phyloP scores from a whole-genome alignment of 2,113 vertebrate species.

The Morphnarchus princeps region DNA sequence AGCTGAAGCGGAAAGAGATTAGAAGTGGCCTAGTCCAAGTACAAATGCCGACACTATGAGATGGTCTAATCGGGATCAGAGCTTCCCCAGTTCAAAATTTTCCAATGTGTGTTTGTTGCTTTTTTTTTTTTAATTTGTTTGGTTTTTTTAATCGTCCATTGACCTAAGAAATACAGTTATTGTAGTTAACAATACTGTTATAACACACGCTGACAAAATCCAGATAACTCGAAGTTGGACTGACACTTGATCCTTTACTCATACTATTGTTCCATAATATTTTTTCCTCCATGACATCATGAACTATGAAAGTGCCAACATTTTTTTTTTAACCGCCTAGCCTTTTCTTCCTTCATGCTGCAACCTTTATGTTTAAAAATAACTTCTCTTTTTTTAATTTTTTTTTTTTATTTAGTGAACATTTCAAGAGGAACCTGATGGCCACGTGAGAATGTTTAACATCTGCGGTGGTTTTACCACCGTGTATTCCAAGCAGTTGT shows the following conservation, averaged over 20 bases:
- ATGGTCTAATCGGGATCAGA: background rate
- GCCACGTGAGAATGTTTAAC: background rate
- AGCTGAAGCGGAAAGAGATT: background rate
- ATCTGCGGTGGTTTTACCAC: background rate
- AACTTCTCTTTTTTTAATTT: background rate
- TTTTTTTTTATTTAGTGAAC: background rate
- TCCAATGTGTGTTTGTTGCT: background rate
- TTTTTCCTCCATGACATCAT: conserved; percentile 68
- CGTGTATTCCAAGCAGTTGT: background rate
- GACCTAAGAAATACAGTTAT: conserved; percentile 27
- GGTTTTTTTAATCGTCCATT: background rate
- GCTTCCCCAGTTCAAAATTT: background rate
- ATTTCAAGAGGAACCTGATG: background rate
- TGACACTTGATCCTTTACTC: conserved; percentile 66
- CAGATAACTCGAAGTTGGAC: conserved; percentile 41
- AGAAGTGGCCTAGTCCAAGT: background rate
- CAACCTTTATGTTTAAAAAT: conserved; percentile 35
- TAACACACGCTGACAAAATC: conserved; percentile 52
- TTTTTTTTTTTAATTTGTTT: background rate
- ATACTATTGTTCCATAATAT: conserved; percentile 65
- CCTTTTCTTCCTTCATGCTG: conserved; percentile 5
- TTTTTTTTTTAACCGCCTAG: background rate
- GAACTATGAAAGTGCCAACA: conserved; percentile 45
- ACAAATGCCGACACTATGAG: background rate
- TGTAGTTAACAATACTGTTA: conserved; percentile 45